Evolutionary conservation across 1,140 invertebrate species (phyloP), one percentile per base, ranked within the genome.

Genomic region (Trichonephila inaurata): DNA sequence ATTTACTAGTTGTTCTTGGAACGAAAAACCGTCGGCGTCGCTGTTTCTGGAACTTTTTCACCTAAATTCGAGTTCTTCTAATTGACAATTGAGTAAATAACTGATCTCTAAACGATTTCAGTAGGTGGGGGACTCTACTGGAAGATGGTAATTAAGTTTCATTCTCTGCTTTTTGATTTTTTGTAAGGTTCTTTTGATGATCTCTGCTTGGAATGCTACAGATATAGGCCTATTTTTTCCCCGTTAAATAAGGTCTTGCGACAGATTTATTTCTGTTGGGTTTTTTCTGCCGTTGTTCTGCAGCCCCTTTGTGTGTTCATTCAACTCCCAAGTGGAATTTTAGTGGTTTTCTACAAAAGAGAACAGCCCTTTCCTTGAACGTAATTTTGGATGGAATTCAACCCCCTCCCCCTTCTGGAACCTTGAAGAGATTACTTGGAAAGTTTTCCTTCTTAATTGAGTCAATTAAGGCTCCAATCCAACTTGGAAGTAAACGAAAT

Each of bases 81-180:
- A 77, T 77, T 77, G 72, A 77, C 72, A 77, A 77, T 40, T 77
- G 28, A 16, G 72, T 40, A 40, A 77, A 77, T 77, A 77, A 28
- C 72, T 77, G 72, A 77, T 64, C 21, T 64, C 62, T 62, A 19
- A 21, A 64, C 16, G 62, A 64, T 40, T 77, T 33, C 6, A 5
- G 2, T 40, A 77, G 72, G 72, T 77, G 72, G 24, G 28, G 24
- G 7, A 40, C 72, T 2, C 72, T 33, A 21, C 24, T 40, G 28
- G 72, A 77, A 18, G 24, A 33, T 33, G 28, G 14, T 19, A 40
- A 77, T 77, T 77, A 77, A 77, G 33, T 40, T 77, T 77, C 16
- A 6, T 64, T 64, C 16, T 64, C 16, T 21, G 62, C 62, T 51
- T 51, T 51, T 7, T 10, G 7, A 10, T 51, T 51, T 51, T 51